phyloP scores from a whole-genome alignment of 2,113 vertebrate species.

The Tautogolabrus adspersus region DNA sequence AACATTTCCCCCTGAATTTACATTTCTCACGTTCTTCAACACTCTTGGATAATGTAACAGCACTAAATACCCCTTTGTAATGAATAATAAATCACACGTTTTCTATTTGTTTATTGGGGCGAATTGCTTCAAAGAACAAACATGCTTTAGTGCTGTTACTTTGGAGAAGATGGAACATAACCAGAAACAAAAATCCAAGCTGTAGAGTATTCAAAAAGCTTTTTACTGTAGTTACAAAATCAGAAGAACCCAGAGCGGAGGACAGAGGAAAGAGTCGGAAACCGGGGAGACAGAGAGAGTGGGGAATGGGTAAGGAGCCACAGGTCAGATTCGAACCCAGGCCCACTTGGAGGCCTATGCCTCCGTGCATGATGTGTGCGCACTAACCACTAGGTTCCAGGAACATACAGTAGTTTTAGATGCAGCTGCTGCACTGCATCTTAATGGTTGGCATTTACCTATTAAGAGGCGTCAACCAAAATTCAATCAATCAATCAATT shows the following conservation, averaged over 20 bases:
- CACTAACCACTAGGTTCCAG: too few relatives aligned
- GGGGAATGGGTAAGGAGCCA: too few relatives aligned
- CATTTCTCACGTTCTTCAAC: not conserved
- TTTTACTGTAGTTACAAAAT: too few relatives aligned
- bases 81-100: not conserved
- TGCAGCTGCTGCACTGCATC: not conserved
- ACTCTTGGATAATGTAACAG: not conserved
- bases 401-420: too few relatives aligned
- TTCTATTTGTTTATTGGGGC: not conserved
- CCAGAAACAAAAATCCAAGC: slow-evolving; percentile 1
- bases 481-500: too few relatives aligned
- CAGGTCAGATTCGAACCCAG: too few relatives aligned
- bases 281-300: too few relatives aligned
- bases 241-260: too few relatives aligned
- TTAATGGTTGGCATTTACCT: not conserved
- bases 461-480: not conserved
- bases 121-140: not conserved
- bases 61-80: not conserved
- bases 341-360: too few relatives aligned
- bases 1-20: not conserved
- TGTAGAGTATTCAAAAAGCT: too few relatives aligned
- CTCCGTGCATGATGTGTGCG: too few relatives aligned
- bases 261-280: too few relatives aligned
- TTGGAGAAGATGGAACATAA: not conserved
- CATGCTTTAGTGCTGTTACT: not conserved